Evolutionary conservation across 92 coral and sea anemone species (phyloP), one percentile per base, ranked within the genome.

Genomic region (Phenganax stokvisi): DNA sequence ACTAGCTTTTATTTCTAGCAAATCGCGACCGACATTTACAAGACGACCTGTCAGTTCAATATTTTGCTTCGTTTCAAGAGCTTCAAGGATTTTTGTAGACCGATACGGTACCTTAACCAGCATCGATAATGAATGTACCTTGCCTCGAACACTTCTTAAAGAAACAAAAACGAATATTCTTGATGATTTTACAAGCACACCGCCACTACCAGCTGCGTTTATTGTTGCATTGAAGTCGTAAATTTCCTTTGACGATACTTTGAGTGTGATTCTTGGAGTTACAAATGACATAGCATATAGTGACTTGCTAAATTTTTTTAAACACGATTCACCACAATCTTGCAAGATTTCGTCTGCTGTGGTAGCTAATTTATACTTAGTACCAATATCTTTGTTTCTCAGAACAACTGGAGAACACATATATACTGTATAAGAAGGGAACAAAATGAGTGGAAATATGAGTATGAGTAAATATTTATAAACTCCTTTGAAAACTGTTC

Each of bases 341-440:
- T 86, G 92, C 30, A 92, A 71, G 77, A 94, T 90, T 79, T 88
- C 90, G 2, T 87, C 89, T 37, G 98, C 91, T 29, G 86, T 90
- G 51, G 90, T 87, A 78, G 88, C 89, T 47, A 94, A 77, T 57
- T 97, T 88, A 70, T 83, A 90, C 69, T 82, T 81, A 6, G 98
- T 94, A 25, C 98, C 98, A 79, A 94, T 88, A 61, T 94, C 96
- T 87, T 94, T 93, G 80, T 94, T 94, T 55, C 76, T 88, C 74
- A 94, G 80, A 17, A 83, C 87, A 27, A 94, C 84, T 20, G 98
- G 98, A 56, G 98, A 94, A 75, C 98, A 94, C 12, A 90, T 74
- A 84, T 94, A 90, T 7, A 94, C 97, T 83, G 89, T 97, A 57
- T 90, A 74, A 7, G 97, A 85, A 13, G 98, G 98, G 27, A 92